Evolutionary conservation across 2,888 invertebrate genomes (phyloP).

Genomic region (Parasteatoda lunata): DNA sequence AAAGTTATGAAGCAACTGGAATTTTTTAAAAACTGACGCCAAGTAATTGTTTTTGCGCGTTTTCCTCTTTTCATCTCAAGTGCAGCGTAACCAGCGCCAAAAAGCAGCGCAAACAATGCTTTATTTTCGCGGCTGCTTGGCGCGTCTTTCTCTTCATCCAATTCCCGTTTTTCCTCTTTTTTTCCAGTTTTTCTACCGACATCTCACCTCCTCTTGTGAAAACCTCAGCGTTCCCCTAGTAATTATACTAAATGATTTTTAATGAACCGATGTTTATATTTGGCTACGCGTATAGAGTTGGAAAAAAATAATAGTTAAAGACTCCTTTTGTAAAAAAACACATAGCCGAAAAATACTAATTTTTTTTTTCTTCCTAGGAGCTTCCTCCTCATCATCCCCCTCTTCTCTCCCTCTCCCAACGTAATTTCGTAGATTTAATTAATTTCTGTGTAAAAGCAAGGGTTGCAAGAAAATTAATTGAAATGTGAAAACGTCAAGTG

Average conservation of each 20-base stretch:
- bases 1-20: slow-evolving; percentile 8
- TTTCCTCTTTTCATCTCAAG: neutral
- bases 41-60: slow-evolving; percentile 19
- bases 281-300: slow-evolving; percentile 30
- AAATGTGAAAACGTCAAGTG: slow-evolving; percentile 69
- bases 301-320: slow-evolving; percentile 3
- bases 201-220: slow-evolving; percentile 13
- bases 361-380: neutral
- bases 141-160: slow-evolving; percentile 24
- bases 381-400: neutral
- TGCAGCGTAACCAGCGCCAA: neutral
- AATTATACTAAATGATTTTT: slow-evolving; percentile 68
- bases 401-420: neutral
- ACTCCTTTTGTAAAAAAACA: neutral
- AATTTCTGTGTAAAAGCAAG: slow-evolving; percentile 65
- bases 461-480: slow-evolving; percentile 68
- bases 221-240: slow-evolving; percentile 40
- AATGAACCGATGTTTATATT: slow-evolving; percentile 68
- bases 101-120: slow-evolving; percentile 48
- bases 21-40: slow-evolving; percentile 22
- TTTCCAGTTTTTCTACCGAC: neutral
- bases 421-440: slow-evolving; percentile 69
- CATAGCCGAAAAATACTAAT: neutral
- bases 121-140: slow-evolving; percentile 12
- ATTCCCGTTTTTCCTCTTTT: neutral